A percentile compares a stretch with the other conserved stretches of the same genome.
Conservation (phyloP, 2,113 vertebrate species). For the Strix uralensis region DNA sequence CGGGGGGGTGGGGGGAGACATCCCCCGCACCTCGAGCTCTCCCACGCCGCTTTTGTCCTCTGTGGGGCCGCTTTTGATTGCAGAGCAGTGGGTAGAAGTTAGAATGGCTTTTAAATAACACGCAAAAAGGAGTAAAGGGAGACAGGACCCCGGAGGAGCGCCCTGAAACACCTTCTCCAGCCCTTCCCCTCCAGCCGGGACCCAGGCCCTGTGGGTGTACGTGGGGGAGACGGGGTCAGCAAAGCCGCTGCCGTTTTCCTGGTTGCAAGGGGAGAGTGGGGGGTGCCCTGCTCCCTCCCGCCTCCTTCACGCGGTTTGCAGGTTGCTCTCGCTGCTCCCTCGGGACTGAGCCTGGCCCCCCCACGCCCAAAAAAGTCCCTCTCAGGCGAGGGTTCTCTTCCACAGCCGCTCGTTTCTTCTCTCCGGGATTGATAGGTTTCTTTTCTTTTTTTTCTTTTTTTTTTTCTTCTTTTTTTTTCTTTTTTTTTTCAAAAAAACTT, state of each 20-base stretch:
- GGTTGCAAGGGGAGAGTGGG: not conserved
- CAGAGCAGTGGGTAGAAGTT: not conserved
- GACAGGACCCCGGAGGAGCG: not conserved
- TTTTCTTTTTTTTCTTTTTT: no score
- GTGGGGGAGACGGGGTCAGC: not conserved
- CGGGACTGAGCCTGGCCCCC: not conserved
- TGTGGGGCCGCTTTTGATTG: not conserved
- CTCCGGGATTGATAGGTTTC: not conserved
- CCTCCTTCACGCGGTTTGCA: not conserved
- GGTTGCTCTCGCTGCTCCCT: not conserved
- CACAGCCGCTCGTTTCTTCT: not conserved
- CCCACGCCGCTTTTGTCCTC: not conserved
- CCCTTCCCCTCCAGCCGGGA: not conserved
- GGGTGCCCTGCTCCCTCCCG: no score
- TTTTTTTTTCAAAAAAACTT: not conserved
- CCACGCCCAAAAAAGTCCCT: not conserved
- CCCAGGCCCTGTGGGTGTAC: not conserved
- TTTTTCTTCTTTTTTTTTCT: no score
- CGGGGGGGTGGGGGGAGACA: not conserved
- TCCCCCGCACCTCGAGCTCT: no score
- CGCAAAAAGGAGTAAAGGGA: rapidly evolving
- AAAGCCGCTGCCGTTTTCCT: not conserved
- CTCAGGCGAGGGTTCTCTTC: not conserved
- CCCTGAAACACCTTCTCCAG: not conserved
- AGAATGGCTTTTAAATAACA: not conserved